These are phyloP conservation scores for Piscicola geometra DNA, from an alignment of 2,888 invertebrate genomes.

Conservation along the genomic window DNA sequence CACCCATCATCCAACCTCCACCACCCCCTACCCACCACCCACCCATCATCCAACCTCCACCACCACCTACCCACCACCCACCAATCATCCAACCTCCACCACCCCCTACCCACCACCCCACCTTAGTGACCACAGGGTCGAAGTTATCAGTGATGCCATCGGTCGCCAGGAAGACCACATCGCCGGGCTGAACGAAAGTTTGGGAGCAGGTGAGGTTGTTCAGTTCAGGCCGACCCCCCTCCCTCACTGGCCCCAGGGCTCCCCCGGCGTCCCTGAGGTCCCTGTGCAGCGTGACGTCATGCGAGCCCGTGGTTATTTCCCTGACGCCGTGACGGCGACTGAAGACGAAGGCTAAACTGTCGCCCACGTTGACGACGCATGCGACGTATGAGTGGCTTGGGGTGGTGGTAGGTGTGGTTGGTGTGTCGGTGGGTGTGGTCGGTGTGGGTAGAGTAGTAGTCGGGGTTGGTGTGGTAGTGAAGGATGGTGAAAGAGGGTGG, in stretches of 20 bases:
- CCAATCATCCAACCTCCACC: neutral
- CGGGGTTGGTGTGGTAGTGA: no score
- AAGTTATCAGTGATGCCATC: slow-evolving; percentile 86
- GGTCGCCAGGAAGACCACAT: slow-evolving; percentile 80
- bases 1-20: no score
- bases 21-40: no score
- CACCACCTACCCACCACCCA: no score
- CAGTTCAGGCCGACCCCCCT: slow-evolving; percentile 75
- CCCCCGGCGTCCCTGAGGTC: slow-evolving; percentile 85
- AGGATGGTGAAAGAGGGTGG: no score
- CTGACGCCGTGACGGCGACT: slow-evolving; percentile 69
- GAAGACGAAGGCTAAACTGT: slow-evolving; percentile 81
- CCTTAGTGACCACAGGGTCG: slow-evolving; percentile 83
- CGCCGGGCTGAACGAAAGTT: slow-evolving; percentile 72
- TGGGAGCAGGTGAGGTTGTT: slow-evolving; percentile 79
- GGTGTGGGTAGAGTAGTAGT: no score
- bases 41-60: no score
- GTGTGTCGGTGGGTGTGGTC: no score
- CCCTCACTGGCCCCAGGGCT: slow-evolving; percentile 76
- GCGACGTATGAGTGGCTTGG: slow-evolving; percentile 16
- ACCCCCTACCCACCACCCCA: slow-evolving; percentile 55
- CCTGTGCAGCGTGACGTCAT: slow-evolving; percentile 74
- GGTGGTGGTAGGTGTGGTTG: neutral
- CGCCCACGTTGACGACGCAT: slow-evolving; percentile 82
- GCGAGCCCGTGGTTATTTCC: slow-evolving; percentile 73